Conservation (phyloP, 2,797 vertebrate species). For the Hipposideros larvatus region DNA sequence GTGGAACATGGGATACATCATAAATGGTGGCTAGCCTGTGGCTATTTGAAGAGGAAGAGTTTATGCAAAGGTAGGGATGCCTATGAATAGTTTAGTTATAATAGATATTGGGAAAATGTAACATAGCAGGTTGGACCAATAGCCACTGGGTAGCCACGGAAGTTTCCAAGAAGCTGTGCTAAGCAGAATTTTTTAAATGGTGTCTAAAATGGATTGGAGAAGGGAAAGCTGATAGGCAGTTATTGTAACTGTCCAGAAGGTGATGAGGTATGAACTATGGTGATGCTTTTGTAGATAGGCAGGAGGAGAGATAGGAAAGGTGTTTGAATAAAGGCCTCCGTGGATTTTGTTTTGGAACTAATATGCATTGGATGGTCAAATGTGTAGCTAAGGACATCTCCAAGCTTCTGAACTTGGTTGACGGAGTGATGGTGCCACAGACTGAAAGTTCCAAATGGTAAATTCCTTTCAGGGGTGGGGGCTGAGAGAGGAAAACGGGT, state of each 20-base stretch:
- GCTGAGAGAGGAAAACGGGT: constrained; percentile 46
- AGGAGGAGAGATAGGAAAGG: neutral
- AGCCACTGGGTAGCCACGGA: neutral
- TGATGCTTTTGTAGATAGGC: neutral
- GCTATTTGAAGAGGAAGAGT: neutral
- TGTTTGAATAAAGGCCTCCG: neutral
- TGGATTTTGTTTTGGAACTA: constrained; percentile 12
- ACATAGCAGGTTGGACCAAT: neutral
- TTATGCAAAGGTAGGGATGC: neutral
- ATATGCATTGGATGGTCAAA: neutral
- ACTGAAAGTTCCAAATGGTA: constrained; percentile 32
- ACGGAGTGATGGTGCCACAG: neutral
- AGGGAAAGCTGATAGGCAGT: neutral
- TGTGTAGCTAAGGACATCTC: constrained; percentile 14
- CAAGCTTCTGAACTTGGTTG: constrained; percentile 31
- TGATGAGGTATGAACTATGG: neutral
- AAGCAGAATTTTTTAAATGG: neutral
- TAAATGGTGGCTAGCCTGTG: neutral
- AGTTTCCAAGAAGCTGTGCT: neutral
- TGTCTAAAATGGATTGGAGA: neutral
- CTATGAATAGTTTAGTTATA: neutral
- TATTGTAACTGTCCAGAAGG: neutral
- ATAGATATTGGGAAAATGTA: neutral
- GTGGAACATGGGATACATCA: neutral
- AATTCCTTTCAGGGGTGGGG: constrained; percentile 20